Conservation (phyloP, 2,888 invertebrate species). For the Limulus polyphemus region DNA sequence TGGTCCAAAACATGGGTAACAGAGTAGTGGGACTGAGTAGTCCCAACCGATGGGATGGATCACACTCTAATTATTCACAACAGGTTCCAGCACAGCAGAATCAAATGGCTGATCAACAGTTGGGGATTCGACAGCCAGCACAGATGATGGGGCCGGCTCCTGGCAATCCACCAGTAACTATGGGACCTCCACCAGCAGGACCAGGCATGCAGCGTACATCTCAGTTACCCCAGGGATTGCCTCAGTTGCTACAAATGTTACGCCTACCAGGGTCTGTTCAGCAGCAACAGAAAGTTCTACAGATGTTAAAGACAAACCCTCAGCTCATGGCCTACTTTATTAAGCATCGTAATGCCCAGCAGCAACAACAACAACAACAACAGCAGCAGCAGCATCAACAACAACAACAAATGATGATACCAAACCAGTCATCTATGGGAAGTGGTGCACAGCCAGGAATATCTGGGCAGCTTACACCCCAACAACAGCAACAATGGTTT, state of each 20-base stretch:
- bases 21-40: neutral
- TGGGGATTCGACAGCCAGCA: conserved; percentile 29
- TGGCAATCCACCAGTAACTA: conserved; percentile 12
- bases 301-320: conserved; percentile 84
- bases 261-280: conserved; percentile 79
- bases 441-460: conserved; percentile 35
- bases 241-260: conserved; percentile 70
- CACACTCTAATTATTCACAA: conserved; percentile 41
- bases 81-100: conserved; percentile 34
- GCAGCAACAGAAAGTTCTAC: conserved; percentile 74
- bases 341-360: conserved; percentile 60
- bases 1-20: conserved; percentile 9
- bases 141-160: conserved; percentile 27
- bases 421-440: conserved; percentile 1
- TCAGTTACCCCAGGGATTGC: conserved; percentile 31
- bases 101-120: conserved; percentile 37
- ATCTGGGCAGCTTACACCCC: conserved; percentile 38
- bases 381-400: conserved; percentile 23
- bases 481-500: conserved; percentile 29
- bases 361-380: conserved; percentile 36
- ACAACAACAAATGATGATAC: conserved; percentile 36
- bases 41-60: conserved; percentile 10
- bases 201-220: conserved; percentile 37
- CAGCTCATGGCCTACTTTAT: conserved; percentile 91
- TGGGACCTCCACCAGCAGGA: conserved; percentile 19